Evolutionary conservation across 2,888 invertebrate species (phyloP).

Genomic region (Tortricodes alternella): DNA sequence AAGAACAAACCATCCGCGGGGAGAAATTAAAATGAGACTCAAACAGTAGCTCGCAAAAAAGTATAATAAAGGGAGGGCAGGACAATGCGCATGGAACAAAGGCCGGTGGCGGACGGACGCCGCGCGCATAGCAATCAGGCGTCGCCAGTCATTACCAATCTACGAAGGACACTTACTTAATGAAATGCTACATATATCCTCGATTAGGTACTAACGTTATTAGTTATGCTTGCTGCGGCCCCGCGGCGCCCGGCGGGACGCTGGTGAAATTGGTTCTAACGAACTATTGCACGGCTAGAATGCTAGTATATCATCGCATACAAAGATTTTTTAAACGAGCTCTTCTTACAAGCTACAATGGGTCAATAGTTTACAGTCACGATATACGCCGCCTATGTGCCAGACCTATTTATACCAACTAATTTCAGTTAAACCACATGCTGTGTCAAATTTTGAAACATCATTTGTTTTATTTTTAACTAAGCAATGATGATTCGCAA

Average conservation of each 20-base stretch:
- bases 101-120: constrained; percentile 54
- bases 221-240: neutral
- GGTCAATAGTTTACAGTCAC: no score
- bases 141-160: constrained; percentile 46
- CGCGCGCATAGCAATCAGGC: constrained; percentile 73
- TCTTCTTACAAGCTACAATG: no score
- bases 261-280: neutral
- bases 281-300: no score
- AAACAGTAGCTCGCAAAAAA: constrained; percentile 48
- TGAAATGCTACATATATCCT: constrained; percentile 28
- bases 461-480: neutral
- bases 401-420: no score
- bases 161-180: constrained; percentile 32
- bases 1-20: neutral
- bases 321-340: no score
- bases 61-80: constrained; percentile 56
- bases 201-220: neutral
- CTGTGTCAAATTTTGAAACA: neutral
- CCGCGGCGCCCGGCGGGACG: neutral
- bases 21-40: constrained; percentile 30
- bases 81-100: constrained; percentile 73
- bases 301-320: no score
- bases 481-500: neutral
- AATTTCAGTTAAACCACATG: neutral
- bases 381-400: no score